These are phyloP conservation scores for Sphaeridia pumilis DNA, from an alignment of 2,888 invertebrate genomes.

Conservation along the genomic window DNA sequence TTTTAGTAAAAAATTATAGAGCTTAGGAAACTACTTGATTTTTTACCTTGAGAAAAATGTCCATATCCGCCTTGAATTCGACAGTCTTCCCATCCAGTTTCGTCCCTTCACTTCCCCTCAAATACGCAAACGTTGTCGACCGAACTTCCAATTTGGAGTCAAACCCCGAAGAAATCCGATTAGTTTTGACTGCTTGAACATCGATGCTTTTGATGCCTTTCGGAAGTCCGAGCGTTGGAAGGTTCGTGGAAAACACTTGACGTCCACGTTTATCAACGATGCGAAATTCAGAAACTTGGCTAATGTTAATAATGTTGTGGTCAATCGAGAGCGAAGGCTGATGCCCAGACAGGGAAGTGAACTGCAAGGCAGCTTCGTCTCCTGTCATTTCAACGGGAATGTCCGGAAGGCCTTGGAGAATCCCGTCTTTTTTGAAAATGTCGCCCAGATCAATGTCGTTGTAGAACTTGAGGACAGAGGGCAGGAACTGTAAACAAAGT, in stretches of 20 bases:
- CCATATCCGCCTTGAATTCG: slow-evolving; percentile 64
- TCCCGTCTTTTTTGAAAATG: slow-evolving; percentile 59
- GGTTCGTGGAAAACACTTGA: slow-evolving; percentile 61
- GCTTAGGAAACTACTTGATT: too few relatives aligned
- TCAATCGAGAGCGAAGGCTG: slow-evolving; percentile 46
- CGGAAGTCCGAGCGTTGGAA: slow-evolving; percentile 59
- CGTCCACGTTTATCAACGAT: slow-evolving; percentile 54
- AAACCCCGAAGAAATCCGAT: slow-evolving; percentile 60
- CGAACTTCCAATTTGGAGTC: slow-evolving; percentile 54
- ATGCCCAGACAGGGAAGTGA: slow-evolving; percentile 36
- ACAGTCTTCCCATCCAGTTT: slow-evolving; percentile 49
- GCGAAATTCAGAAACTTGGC: slow-evolving; percentile 55
- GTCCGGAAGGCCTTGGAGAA: slow-evolving; percentile 49
- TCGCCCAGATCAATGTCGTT: slow-evolving; percentile 65
- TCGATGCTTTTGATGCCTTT: slow-evolving; percentile 42
- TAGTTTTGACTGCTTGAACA: slow-evolving; percentile 48
- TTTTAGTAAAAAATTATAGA: slow-evolving; percentile 4
- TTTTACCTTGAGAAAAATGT: slow-evolving; percentile 53
- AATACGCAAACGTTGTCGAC: slow-evolving; percentile 54
- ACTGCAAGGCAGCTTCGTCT: slow-evolving; percentile 38
- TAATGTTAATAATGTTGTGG: slow-evolving; percentile 55
- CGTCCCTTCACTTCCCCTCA: slow-evolving; percentile 66
- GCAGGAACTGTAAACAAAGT: slow-evolving; percentile 44
- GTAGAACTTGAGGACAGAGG: slow-evolving; percentile 64
- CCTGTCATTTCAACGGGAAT: slow-evolving; percentile 46